Evolutionary conservation across 2,888 invertebrate genomes (phyloP).

Genomic region (Zhuqinia jingwanae): DNA sequence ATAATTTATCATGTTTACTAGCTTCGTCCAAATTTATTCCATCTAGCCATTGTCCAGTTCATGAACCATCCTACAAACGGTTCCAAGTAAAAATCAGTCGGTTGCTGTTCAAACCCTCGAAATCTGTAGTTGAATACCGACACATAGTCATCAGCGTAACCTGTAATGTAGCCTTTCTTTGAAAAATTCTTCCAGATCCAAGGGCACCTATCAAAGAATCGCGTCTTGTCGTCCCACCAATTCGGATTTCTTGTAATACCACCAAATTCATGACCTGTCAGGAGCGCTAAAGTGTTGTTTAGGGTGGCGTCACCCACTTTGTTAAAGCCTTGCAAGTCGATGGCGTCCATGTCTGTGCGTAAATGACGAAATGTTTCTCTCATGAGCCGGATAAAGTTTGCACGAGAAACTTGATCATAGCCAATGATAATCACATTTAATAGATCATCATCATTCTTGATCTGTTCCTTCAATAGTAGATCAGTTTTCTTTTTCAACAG

Average conservation of each 20-base stretch:
- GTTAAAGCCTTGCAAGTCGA: constrained; percentile 80
- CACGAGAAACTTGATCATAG: constrained; percentile 80
- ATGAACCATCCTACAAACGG: constrained; percentile 78
- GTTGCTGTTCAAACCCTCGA: constrained; percentile 80
- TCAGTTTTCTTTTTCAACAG: neutral
- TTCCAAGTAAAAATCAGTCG: constrained; percentile 81
- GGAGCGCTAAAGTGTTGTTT: constrained; percentile 81
- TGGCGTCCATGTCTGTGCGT: constrained; percentile 79
- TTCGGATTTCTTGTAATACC: neutral
- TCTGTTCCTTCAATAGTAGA: neutral
- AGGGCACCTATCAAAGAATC: constrained; percentile 65
- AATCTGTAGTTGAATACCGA: constrained; percentile 61
- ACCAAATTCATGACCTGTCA: constrained; percentile 80
- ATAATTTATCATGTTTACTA: neutral
- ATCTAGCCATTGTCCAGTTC: neutral
- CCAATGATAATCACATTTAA: constrained; percentile 81
- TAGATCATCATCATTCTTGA: neutral
- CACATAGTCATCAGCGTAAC: constrained; percentile 59
- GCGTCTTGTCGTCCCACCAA: constrained; percentile 63
- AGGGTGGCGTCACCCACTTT: constrained; percentile 83
- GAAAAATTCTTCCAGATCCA: constrained; percentile 73
- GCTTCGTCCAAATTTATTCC: constrained; percentile 17
- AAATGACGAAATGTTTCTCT: constrained; percentile 65
- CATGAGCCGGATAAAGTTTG: constrained; percentile 80
- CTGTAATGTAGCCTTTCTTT: constrained; percentile 62